Conservation (phyloP, 2,797 vertebrate species). For the Zonotrichia albicollis region DNA sequence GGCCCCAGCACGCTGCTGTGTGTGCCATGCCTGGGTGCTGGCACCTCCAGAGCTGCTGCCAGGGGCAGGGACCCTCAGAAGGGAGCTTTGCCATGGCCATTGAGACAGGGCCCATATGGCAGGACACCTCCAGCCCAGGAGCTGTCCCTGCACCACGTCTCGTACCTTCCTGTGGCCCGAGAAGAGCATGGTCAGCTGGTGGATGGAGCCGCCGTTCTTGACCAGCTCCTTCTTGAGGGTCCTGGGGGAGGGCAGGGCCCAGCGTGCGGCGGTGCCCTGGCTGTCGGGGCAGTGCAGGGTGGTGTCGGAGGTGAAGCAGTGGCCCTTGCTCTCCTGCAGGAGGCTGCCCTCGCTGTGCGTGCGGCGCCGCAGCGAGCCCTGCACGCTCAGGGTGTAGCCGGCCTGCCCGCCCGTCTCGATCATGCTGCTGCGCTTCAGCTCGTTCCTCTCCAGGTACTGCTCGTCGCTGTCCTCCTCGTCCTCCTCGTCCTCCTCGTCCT, state of each 20-base stretch:
- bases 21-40: accelerated
- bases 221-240: slow-evolving; percentile 92
- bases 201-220: slow-evolving; percentile 91
- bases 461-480: slow-evolving; percentile 82
- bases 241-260: slow-evolving; percentile 90
- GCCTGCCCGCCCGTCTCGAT: slow-evolving; percentile 85
- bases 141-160: not conserved
- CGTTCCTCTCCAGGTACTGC: slow-evolving; percentile 79
- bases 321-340: slow-evolving; percentile 86
- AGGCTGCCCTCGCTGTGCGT: slow-evolving; percentile 97
- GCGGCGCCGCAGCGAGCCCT: slow-evolving; percentile 89
- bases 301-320: slow-evolving; percentile 92
- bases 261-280: slow-evolving; percentile 72
- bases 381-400: slow-evolving; percentile 83
- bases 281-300: slow-evolving; percentile 88
- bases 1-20: not conserved
- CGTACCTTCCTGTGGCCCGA: slow-evolving; percentile 89
- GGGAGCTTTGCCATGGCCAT: accelerated
- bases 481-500: slow-evolving; percentile 63
- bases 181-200: slow-evolving; percentile 93
- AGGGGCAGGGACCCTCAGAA: not conserved
- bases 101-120: accelerated
- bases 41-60: not conserved
- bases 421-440: slow-evolving; percentile 90
- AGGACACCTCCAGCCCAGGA: not conserved